Evolutionary conservation across 2,113 vertebrate genomes (phyloP).

Genomic region (Cyphomyrus discorhynchus): DNA sequence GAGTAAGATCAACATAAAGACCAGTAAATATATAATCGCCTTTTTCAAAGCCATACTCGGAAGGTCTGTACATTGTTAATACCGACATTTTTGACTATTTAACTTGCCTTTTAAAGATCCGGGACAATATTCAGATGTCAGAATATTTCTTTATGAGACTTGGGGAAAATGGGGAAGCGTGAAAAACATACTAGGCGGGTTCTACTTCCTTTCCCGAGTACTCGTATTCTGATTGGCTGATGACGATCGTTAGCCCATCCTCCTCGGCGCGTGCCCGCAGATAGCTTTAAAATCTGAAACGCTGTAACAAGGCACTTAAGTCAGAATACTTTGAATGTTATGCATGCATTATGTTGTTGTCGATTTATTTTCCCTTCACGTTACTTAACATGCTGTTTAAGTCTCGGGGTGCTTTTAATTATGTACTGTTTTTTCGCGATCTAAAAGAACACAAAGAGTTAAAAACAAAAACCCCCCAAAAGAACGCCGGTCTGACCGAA

Average conservation of each 20-base stretch:
- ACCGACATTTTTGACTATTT: not conserved
- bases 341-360: not conserved
- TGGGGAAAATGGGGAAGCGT: slow-evolving; percentile 13
- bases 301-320: not conserved
- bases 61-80: not conserved
- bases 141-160: not conserved
- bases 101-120: slow-evolving; percentile 6
- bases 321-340: not conserved
- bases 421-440: no score
- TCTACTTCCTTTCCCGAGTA: slow-evolving; percentile 52
- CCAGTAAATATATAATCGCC: not conserved
- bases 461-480: not conserved
- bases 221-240: slow-evolving; percentile 45
- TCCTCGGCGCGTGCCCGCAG: not conserved
- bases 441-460: not conserved
- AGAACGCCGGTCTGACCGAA: not conserved
- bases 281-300: not conserved
- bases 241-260: not conserved
- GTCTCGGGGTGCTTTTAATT: not conserved
- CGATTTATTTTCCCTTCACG: not conserved
- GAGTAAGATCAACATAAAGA: not conserved
- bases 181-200: slow-evolving; percentile 29
- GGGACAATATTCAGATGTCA: not conserved
- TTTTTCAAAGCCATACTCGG: not conserved
- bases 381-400: not conserved